Evolutionary conservation across 2,888 invertebrate species (phyloP), one percentile per base, ranked within the genome.

Genomic region (Exephanes ischioxanthus): DNA sequence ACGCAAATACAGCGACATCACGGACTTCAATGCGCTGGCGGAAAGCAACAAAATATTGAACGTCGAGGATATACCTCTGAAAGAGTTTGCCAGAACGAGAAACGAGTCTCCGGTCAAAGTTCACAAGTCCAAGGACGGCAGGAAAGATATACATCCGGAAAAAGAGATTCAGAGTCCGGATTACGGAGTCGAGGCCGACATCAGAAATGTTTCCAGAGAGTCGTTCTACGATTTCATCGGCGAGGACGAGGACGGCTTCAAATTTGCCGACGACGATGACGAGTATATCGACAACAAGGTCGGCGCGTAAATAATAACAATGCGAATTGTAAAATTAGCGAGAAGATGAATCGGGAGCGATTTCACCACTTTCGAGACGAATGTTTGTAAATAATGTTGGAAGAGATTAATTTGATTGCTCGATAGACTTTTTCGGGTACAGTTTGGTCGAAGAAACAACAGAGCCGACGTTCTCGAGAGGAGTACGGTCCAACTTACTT

Each of bases 211-310:
- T 9, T 90, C 91, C 26, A 89, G 90, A n/a, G 91, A 90, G 9
- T 91, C 91, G 7, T 91, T 93, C 68, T 93, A 92, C 78, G 90
- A 92, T 78, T 89, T 91, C 33, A 91, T 92, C 66, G 90, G 89
- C 9, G 92, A 92, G 71, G 92, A 91, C 73, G 92, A 92, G 71
- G 91, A 92, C 45, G 91, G 88, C 41, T 89, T 94, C 61, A 93
- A 92, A 86, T 94, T 93, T 80, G 93, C 91, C 26, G 94, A 93
- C 63, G 93, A 93, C 26, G 93, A 94, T 41, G 92, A 92, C 5
- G 93, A 93, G 11, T 92, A 91, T 73, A 86, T 93, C 37, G 92
- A 92, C 86, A 93, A 92, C 90, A 92, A 92, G 86, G 87, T 89
- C 9, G 89, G 87, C 48, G 89, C 89, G 85, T 92, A 89, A 89